These are phyloP conservation scores for Centrocercus urophasianus DNA, from an alignment of 2,113 vertebrate genomes.

Conservation along the genomic window DNA sequence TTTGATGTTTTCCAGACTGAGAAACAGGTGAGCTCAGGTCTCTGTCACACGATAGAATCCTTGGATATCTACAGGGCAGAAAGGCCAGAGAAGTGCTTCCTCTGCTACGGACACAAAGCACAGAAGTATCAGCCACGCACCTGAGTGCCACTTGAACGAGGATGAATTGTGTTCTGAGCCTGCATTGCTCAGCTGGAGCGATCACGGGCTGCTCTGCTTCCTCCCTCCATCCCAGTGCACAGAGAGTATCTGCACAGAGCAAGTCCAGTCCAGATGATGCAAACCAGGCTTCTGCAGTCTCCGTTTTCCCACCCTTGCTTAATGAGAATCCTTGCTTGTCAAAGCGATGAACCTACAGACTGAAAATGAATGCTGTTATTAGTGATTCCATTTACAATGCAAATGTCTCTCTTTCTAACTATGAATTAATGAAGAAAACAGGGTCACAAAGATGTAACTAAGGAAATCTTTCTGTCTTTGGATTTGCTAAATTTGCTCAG, in stretches of 20 bases:
- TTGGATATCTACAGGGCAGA: not conserved
- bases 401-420: not conserved
- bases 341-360: not conserved
- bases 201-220: accelerated
- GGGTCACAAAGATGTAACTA: not conserved
- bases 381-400: not conserved
- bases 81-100: not conserved
- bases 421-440: not conserved
- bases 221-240: not conserved
- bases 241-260: not conserved
- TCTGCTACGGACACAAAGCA: not conserved
- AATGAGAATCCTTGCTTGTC: not conserved
- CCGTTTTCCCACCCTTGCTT: not conserved
- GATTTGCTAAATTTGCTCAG: not conserved
- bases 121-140: not conserved
- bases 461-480: not conserved
- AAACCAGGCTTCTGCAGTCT: not conserved
- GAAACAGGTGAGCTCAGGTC: not conserved
- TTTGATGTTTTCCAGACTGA: not conserved
- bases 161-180: accelerated
- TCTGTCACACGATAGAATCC: not conserved
- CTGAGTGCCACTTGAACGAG: not conserved
- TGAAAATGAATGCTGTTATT: not conserved
- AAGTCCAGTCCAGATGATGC: not conserved
- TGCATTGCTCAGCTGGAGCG: not conserved